phyloP scores from a whole-genome alignment of 2,888 invertebrate species.

The Oligia strigilis region DNA sequence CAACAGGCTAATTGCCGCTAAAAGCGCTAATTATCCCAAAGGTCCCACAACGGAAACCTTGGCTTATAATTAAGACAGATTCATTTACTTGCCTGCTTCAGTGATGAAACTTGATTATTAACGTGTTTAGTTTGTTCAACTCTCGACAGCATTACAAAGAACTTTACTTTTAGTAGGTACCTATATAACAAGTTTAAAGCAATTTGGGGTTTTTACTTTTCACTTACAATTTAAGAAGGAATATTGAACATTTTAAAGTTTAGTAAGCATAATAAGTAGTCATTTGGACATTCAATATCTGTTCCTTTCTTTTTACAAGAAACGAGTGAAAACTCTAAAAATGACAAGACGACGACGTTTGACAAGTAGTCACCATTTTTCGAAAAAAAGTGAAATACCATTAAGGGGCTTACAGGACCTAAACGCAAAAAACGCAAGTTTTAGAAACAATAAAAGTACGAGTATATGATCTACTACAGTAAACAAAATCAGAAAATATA shows the following conservation, averaged over 20 bases:
- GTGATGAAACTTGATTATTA: constrained; percentile 73
- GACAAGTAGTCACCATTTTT: not conserved
- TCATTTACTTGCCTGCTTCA: constrained; percentile 75
- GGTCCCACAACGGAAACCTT: constrained; percentile 73
- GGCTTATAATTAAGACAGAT: constrained; percentile 81
- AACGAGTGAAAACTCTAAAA: not conserved
- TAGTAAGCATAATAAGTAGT: not conserved
- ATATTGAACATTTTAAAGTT: not conserved
- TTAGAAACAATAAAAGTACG: too few species aligned
- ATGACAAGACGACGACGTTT: too few species aligned
- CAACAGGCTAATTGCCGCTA: constrained; percentile 60
- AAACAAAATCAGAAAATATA: too few species aligned
- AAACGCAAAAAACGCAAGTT: too few species aligned
- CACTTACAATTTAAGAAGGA: not conserved
- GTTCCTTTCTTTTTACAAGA: not conserved
- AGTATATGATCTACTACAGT: too few species aligned
- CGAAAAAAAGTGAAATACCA: not conserved
- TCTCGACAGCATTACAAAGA: constrained; percentile 30
- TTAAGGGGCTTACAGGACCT: not conserved
- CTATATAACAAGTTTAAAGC: constrained; percentile 11
- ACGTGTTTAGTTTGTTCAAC: constrained; percentile 62
- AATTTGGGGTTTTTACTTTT: constrained; percentile 9
- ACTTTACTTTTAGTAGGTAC: constrained; percentile 19
- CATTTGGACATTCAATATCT: not conserved
- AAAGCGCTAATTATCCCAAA: constrained; percentile 75